phyloP scores from a whole-genome alignment of 2,888 invertebrate species.

The Drosophila greeni region DNA sequence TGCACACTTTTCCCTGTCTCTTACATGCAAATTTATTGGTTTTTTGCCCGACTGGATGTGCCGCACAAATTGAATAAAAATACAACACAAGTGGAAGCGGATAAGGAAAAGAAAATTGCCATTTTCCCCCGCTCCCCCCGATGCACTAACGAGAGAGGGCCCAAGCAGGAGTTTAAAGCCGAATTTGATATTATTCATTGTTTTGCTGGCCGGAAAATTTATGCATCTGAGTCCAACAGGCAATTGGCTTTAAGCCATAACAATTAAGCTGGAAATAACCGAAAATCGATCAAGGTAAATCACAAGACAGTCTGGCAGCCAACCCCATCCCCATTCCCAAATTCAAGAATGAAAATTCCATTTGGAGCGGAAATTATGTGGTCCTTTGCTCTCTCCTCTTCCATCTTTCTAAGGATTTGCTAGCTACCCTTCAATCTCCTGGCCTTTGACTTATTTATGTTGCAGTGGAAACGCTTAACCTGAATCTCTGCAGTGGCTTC shows the following conservation, averaged over 20 bases:
- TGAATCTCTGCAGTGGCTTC: conserved; percentile 7
- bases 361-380: conserved; percentile 24
- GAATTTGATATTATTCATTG: conserved; percentile 11
- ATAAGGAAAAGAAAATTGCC: conserved; percentile 29
- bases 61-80: conserved; percentile 49
- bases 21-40: conserved; percentile 62
- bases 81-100: conserved; percentile 35
- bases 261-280: conserved; percentile 17
- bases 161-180: conserved; percentile 4
- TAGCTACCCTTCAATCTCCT: conserved; percentile 14
- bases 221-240: conserved; percentile 1
- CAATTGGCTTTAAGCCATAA: conserved; percentile 9
- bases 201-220: conserved; percentile 3
- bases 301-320: background rate
- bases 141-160: conserved; percentile 7
- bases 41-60: conserved; percentile 32
- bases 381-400: background rate
- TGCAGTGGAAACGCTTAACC: conserved; percentile 11
- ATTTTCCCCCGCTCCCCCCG: conserved; percentile 11
- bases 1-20: conserved; percentile 42
- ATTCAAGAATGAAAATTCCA: conserved; percentile 10
- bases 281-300: conserved; percentile 17
- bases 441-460: conserved; percentile 32
- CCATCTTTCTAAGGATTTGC: background rate
- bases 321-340: background rate